Base-by-base conservation (phyloP, 1,140 invertebrate genomes). In the Paraescarpia echinospica region DNA sequence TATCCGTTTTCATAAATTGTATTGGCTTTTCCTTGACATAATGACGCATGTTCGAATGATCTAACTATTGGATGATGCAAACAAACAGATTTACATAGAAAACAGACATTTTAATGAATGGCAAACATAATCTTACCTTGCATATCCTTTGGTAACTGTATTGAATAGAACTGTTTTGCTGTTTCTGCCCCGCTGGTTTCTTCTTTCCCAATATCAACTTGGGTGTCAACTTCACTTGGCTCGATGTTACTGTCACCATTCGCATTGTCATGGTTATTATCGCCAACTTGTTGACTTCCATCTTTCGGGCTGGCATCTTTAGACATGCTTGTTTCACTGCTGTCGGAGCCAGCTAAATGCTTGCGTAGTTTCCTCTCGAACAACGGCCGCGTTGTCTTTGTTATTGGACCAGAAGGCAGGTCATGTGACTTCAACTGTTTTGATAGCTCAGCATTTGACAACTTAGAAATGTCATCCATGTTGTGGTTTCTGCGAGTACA, bases 371-470 rank as follows among this genome's bases (percentile, higher is more conserved):
- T 94, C 48, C 94, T 95, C 91, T 95, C 93, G 93, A 95, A 95
- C 8, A 95, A 89, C 14, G 88, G 91, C 51, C 94, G 94, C 33
- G 94, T 94, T 14, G 94, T 93, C 22, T 92, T 91, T 34, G 94
- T 93, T 89, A 95, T 94, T 34, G 95, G 95, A 48, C 95, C 95
- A 92, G 94, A 94, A 91, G 92, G 94, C 35, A 94, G 93, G 18
- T 94, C 94, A 92, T 94, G 35, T 93, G 94, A 93, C 18, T 93
- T 90, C 77, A 95, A 91, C 88, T 94, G 93, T 18, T 91, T 90
- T 59, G 94, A 93, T 27, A 95, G 93, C 31, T 94, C 94, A 35
- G 94, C 89, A 48, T 93, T 92, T 88, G 92, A 93, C 34, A 94
- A 91, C 91, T 92, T 92, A 89, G 94, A 93, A 31, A 95, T 93